Percentiles rank a stretch among this genome's conserved stretches.
Evolutionary conservation across 2,797 vertebrate species (phyloP).

Genomic region (Galagoides demidoff): DNA sequence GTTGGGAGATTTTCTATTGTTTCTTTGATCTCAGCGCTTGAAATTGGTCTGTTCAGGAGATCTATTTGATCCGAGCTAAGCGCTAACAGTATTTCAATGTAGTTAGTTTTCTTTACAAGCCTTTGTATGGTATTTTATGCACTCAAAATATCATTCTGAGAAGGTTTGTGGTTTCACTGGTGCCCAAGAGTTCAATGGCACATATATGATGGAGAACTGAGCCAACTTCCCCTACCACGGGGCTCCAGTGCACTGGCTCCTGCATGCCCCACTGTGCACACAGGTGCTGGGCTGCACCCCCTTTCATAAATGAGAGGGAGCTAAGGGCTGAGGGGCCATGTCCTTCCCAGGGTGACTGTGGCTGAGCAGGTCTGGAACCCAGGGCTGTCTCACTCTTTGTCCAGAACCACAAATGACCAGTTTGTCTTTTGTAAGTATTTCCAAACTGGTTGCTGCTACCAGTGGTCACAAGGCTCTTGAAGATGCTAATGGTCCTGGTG

Average conservation of each 20-base stretch:
- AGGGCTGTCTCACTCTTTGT: not conserved
- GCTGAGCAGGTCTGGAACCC: not conserved
- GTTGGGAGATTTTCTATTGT: too few species aligned
- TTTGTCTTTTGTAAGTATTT: not conserved
- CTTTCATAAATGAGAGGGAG: not conserved
- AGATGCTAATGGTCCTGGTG: accelerated
- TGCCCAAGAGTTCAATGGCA: not conserved
- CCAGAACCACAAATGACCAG: accelerated
- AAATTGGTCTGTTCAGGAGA: too few species aligned
- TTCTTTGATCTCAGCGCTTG: too few species aligned
- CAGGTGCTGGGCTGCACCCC: not conserved
- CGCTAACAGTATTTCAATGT: accelerated
- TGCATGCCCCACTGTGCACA: not conserved
- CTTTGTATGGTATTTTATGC: accelerated
- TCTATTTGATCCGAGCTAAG: too few species aligned
- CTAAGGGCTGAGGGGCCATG: not conserved
- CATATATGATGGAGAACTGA: not conserved
- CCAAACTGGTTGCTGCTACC: not conserved
- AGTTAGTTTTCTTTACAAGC: not conserved
- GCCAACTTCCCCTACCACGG: not conserved
- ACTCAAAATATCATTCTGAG: not conserved
- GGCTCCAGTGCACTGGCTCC: not conserved
- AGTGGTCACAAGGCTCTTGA: not conserved
- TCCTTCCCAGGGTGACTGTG: not conserved
- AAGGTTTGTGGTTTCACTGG: not conserved